Conservation (phyloP, 1,140 invertebrate species). For the Zaprionus kolodkinae region DNA sequence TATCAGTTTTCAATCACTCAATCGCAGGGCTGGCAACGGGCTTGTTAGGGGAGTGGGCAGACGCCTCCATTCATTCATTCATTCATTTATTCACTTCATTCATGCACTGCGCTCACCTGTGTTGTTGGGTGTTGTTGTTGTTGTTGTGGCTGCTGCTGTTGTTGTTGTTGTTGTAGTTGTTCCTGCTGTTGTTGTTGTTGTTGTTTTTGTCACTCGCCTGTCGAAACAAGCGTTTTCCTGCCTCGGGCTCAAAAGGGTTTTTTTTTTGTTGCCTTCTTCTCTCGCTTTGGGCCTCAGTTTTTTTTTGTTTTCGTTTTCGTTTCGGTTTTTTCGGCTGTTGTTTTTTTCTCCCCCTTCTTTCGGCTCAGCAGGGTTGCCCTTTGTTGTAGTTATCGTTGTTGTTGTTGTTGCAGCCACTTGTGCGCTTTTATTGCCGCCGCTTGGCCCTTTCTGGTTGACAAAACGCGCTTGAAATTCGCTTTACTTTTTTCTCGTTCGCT, state of each 20-base stretch:
- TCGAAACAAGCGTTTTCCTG: constrained; percentile 78
- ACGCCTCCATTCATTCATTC: constrained; percentile 30
- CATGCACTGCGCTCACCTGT: constrained; percentile 68
- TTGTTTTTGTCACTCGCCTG: constrained; percentile 44
- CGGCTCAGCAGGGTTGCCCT: constrained; percentile 54
- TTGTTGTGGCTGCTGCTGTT: constrained; percentile 25
- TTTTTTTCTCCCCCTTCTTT: background rate
- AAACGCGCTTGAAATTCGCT: constrained; percentile 70
- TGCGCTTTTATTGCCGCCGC: constrained; percentile 68
- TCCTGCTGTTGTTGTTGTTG: constrained; percentile 34
- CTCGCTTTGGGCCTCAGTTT: constrained; percentile 26
- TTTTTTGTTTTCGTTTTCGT: constrained; percentile 16
- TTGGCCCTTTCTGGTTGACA: constrained; percentile 75
- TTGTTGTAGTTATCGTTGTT: constrained; percentile 33
- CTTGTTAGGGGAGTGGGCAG: constrained; percentile 5
- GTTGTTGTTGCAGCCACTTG: constrained; percentile 70
- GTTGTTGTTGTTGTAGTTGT: constrained; percentile 39
- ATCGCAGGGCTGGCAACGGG: constrained; percentile 18
- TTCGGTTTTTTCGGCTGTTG: constrained; percentile 5
- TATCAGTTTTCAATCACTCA: constrained; percentile 55
- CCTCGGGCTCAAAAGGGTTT: constrained; percentile 59
- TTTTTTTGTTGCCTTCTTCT: constrained; percentile 12
- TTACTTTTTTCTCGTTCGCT: constrained; percentile 13
- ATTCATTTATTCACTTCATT: constrained; percentile 72
- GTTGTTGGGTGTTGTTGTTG: constrained; percentile 56